Evolutionary conservation across 2,113 vertebrate species (phyloP).

Genomic region (Amphiprion ocellaris): DNA sequence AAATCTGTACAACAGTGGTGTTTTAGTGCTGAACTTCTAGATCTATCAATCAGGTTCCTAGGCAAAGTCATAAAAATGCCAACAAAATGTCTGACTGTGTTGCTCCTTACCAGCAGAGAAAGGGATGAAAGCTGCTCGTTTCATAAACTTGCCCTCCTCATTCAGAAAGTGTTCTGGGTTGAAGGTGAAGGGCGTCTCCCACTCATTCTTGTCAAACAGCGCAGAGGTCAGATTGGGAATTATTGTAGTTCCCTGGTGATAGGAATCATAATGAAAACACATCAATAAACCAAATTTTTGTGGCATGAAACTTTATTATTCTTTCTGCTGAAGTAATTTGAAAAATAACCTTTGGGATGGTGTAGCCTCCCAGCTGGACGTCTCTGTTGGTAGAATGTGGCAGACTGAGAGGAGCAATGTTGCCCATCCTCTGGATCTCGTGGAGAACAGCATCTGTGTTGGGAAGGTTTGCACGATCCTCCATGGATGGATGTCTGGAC

Average conservation of each 20-base stretch:
- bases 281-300: background rate
- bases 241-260: slow-evolving; percentile 74
- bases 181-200: slow-evolving; percentile 76
- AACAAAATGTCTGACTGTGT: too few species aligned
- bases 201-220: slow-evolving; percentile 76
- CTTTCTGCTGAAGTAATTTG: accelerated
- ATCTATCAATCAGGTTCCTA: too few species aligned
- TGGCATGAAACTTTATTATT: background rate
- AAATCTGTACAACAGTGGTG: too few species aligned
- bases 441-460: slow-evolving; percentile 89
- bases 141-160: slow-evolving; percentile 74
- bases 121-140: slow-evolving; percentile 84
- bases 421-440: slow-evolving; percentile 84
- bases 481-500: slow-evolving; percentile 67
- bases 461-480: slow-evolving; percentile 81
- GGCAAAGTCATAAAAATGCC: too few species aligned
- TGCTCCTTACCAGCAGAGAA: slow-evolving; percentile 79
- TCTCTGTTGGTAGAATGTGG: slow-evolving; percentile 77
- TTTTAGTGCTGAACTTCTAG: too few species aligned
- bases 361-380: slow-evolving; percentile 39
- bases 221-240: slow-evolving; percentile 80
- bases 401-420: slow-evolving; percentile 81
- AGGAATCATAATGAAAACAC: slow-evolving; percentile 18
- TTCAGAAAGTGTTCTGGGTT: slow-evolving; percentile 89
- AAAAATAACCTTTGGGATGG: slow-evolving; percentile 57